phyloP scores from a whole-genome alignment of 2,113 vertebrate genomes.

The Pseudolaguvia tuberculata region DNA sequence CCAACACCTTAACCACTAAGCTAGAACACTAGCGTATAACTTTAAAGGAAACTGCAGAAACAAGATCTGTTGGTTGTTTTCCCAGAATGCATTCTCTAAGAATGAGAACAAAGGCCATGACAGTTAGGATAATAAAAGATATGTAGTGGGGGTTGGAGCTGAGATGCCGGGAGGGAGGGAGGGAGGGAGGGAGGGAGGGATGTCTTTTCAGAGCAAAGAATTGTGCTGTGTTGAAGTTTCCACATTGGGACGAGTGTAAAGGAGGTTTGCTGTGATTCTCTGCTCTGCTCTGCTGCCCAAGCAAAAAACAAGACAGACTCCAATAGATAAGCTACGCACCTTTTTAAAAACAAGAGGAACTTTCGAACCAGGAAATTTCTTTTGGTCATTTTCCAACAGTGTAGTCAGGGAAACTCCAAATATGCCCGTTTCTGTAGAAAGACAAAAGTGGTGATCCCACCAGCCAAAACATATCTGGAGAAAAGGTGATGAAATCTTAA shows the following conservation, averaged over 20 bases:
- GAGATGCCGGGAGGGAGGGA: too few relatives aligned
- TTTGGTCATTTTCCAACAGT: constrained; percentile 84
- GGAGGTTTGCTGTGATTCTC: not conserved
- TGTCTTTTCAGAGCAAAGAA: constrained; percentile 18
- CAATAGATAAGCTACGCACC: constrained; percentile 59
- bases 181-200: too few relatives aligned
- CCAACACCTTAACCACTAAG: too few relatives aligned
- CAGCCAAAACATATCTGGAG: not conserved
- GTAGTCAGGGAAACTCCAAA: constrained; percentile 82
- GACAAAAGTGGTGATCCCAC: not conserved
- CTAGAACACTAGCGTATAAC: not conserved
- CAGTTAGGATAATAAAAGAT: constrained; percentile 32
- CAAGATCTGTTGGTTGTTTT: constrained; percentile 24
- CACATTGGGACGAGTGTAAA: constrained; percentile 15
- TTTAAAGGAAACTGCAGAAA: constrained; percentile 5
- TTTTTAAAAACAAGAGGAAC: constrained; percentile 89
- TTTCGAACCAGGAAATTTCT: constrained; percentile 79
- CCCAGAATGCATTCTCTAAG: not conserved
- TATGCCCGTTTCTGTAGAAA: constrained; percentile 77
- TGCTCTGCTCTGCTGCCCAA: constrained; percentile 1
- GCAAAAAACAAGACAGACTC: constrained; percentile 21
- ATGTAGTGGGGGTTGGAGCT: not conserved
- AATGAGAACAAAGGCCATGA: constrained; percentile 8
- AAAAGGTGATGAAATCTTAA: not conserved
- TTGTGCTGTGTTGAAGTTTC: constrained; percentile 28